These are phyloP conservation scores for Brenthis ino DNA, from an alignment of 2,888 invertebrate genomes.

Conservation along the genomic window DNA sequence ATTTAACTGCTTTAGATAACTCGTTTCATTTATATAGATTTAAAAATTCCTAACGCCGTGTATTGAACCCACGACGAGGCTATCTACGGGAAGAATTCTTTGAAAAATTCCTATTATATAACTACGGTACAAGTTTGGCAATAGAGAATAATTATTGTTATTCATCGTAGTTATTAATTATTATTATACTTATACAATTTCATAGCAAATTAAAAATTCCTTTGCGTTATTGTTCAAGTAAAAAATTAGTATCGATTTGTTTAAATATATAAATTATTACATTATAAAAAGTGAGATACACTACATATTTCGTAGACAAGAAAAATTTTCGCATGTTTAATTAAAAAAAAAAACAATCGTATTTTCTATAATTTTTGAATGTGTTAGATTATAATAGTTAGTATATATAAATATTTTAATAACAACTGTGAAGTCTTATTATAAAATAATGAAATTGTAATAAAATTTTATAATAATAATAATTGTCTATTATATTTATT, in stretches of 20 bases:
- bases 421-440: constrained; percentile 15
- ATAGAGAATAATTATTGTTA: constrained; percentile 66
- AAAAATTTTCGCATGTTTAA: no score
- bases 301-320: background rate
- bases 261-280: constrained; percentile 27
- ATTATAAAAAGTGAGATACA: constrained; percentile 7
- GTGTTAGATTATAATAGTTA: no score
- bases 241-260: constrained; percentile 16
- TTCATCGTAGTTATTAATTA: constrained; percentile 55
- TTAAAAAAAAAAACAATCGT: no score
- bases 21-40: constrained; percentile 38
- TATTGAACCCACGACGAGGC: constrained; percentile 53
- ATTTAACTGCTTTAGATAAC: constrained; percentile 59
- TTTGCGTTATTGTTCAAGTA: constrained; percentile 55
- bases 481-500: constrained; percentile 30
- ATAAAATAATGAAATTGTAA: constrained; percentile 23
- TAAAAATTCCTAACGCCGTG: constrained; percentile 50
- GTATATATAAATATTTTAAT: background rate
- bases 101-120: constrained; percentile 66
- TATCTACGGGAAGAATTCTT: constrained; percentile 73
- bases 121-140: constrained; percentile 76
- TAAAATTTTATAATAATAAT: constrained; percentile 21
- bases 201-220: constrained; percentile 74
- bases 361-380: no score
- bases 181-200: constrained; percentile 48